These are phyloP conservation scores for Malthinus flaveolus DNA, from an alignment of 2,888 invertebrate species.

Conservation along the genomic window DNA sequence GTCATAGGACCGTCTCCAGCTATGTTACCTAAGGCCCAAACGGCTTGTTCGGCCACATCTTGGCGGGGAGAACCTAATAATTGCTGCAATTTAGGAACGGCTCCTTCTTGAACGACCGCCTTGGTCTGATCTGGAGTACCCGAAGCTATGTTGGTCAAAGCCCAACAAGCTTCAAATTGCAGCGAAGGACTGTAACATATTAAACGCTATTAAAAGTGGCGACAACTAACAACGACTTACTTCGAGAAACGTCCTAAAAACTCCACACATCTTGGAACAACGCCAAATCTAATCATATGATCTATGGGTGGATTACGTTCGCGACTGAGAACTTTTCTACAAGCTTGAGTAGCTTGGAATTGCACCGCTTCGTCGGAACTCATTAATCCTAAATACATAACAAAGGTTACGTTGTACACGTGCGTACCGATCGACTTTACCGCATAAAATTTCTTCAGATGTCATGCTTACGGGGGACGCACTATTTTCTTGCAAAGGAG, in stretches of 20 bases:
- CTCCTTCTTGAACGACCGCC: slow-evolving; percentile 83
- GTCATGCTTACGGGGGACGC: slow-evolving; percentile 57
- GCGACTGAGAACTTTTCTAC: slow-evolving; percentile 84
- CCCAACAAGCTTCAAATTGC: slow-evolving; percentile 98
- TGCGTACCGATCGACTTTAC: slow-evolving; percentile 44
- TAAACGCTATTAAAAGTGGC: neutral
- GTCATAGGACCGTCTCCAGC: slow-evolving; percentile 85
- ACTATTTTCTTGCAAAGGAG: slow-evolving; percentile 58
- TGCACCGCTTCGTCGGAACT: slow-evolving; percentile 65
- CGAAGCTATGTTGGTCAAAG: slow-evolving; percentile 95
- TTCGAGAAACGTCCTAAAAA: slow-evolving; percentile 73
- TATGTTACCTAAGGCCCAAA: slow-evolving; percentile 99
- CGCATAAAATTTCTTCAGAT: slow-evolving; percentile 72
- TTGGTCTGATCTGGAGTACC: slow-evolving; percentile 91
- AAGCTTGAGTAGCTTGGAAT: slow-evolving; percentile 76
- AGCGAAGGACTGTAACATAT: slow-evolving; percentile 64
- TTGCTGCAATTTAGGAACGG: slow-evolving; percentile 77
- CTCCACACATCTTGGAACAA: slow-evolving; percentile 80
- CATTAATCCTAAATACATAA: slow-evolving; percentile 61
- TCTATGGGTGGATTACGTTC: slow-evolving; percentile 92
- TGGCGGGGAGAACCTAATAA: slow-evolving; percentile 69
- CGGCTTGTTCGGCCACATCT: slow-evolving; percentile 87
- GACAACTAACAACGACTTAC: slow-evolving; percentile 56
- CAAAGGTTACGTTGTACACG: too few relatives aligned
- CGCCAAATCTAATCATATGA: slow-evolving; percentile 78